Base-by-base conservation (phyloP, 2,888 invertebrate genomes). In the Mythimna loreyi region DNA sequence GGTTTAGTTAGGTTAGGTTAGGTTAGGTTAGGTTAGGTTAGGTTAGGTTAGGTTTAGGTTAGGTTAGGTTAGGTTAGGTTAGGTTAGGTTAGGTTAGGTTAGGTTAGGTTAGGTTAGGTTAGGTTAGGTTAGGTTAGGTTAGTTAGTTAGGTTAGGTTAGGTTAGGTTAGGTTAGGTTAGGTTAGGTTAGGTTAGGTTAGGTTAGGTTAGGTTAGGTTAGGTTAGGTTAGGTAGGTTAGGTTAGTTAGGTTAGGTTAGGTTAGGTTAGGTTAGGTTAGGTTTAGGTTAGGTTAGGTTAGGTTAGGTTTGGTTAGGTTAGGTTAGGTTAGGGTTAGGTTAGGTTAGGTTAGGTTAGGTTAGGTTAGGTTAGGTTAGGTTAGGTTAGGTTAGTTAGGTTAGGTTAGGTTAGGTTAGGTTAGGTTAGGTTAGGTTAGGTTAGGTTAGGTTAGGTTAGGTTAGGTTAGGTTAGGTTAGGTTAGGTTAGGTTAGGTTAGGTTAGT, bases 401-500 rank as follows among this genome's bases (percentile, higher is more conserved):
- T 40, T 40, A 40, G 40, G 9, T 16, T 40, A 13, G 40, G 40
- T 16, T 40, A 30, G 30, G 30, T 30, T 30, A 30, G 30, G 30
- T 30, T 30, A 30, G 30, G 30, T 30, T 30, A 30, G 30, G 30
- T 56, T 56, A 56, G 56, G 56, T 56, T 56, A 56, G 56, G 56
- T 56, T 56, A 56, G 56, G 56, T 56, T 56, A 56, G 56, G 56
- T 56, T 56, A 56, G 56, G 56, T 56, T 56, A 56, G 56, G 59
- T 40, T 53, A 53, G 66, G 57, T 57, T 59, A 53, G 60, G 53
- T 49, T 50, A 61, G 67, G 67, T 62, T 62, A 56, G 30, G 30
- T 30, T 30, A 30, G 30, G 30, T 30, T 30, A 30, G 30, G 30
- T 30, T 30, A 30, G 30, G 30, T 30, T 30, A 30, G 30, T 30